Evolutionary conservation across 2,113 vertebrate genomes (phyloP).

Genomic region (Lepidothrix coronata): DNA sequence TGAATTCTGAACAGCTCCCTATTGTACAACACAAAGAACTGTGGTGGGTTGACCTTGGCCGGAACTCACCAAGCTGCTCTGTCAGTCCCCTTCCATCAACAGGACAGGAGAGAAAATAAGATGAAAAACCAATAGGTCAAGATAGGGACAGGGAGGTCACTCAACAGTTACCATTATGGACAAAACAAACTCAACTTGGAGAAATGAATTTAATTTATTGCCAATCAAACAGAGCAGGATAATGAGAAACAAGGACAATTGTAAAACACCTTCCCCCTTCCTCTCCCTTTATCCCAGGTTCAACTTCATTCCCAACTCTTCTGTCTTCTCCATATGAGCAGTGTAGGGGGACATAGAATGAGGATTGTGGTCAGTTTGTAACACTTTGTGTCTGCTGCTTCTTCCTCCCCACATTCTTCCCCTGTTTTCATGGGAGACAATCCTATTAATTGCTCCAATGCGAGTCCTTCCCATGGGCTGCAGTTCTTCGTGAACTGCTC

Average conservation of each 20-base stretch:
- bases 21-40: background rate
- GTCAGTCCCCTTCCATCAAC: background rate
- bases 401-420: background rate
- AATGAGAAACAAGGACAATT: background rate
- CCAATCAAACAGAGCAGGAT: background rate
- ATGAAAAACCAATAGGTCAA: background rate
- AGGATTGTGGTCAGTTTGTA: background rate
- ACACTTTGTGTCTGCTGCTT: background rate
- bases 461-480: background rate
- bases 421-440: background rate
- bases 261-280: background rate
- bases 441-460: accelerated
- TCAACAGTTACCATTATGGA: background rate
- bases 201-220: background rate
- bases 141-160: background rate
- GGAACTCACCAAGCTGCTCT: background rate
- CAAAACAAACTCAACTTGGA: background rate
- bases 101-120: background rate
- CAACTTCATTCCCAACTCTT: background rate
- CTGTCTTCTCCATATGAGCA: background rate
- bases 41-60: background rate
- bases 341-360: background rate
- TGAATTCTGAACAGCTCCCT: background rate
- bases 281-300: background rate
- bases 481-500: background rate